A percentile compares a stretch with the other conserved stretches of the same genome.
These are phyloP conservation scores for Asarcornis scutulata DNA, from an alignment of 2,113 vertebrate genomes.

Conservation along the genomic window DNA sequence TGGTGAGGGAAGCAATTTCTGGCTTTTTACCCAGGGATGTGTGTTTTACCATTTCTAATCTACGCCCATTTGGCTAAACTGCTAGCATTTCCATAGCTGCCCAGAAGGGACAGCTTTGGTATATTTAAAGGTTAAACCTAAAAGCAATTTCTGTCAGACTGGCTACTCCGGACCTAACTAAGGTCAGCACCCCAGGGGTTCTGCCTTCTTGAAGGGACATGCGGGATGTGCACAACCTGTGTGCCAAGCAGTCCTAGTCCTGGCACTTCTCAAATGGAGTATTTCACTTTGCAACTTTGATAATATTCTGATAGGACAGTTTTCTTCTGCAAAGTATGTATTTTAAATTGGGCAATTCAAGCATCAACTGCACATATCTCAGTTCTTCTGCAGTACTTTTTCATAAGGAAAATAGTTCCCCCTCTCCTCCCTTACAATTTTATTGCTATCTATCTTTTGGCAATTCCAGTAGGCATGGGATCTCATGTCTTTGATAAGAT, in stretches of 20 bases:
- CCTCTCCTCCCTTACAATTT: not conserved
- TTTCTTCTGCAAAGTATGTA: not conserved
- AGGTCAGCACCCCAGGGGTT: not conserved
- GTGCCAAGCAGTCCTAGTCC: not conserved
- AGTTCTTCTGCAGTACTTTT: not conserved
- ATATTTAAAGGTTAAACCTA: constrained; percentile 7
- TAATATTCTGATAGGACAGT: not conserved
- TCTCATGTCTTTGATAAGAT: not conserved
- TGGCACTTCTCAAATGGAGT: not conserved
- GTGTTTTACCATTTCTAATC: not conserved
- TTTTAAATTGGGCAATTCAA: not conserved
- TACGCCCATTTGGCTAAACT: not conserved
- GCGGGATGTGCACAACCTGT: not conserved
- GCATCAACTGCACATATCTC: not conserved
- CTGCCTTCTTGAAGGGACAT: not conserved
- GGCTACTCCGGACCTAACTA: not conserved
- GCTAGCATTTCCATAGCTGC: not conserved
- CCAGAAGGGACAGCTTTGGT: not conserved
- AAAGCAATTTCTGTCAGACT: not conserved
- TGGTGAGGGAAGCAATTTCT: not conserved
- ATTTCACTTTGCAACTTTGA: not conserved
- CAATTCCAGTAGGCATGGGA: not conserved
- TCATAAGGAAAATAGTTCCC: not conserved
- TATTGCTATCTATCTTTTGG: not conserved
- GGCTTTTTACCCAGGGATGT: not conserved